Percentiles rank a stretch among this genome's conserved stretches.
Conservation (phyloP, 1,140 invertebrate genomes). For the Ylistrum balloti region DNA sequence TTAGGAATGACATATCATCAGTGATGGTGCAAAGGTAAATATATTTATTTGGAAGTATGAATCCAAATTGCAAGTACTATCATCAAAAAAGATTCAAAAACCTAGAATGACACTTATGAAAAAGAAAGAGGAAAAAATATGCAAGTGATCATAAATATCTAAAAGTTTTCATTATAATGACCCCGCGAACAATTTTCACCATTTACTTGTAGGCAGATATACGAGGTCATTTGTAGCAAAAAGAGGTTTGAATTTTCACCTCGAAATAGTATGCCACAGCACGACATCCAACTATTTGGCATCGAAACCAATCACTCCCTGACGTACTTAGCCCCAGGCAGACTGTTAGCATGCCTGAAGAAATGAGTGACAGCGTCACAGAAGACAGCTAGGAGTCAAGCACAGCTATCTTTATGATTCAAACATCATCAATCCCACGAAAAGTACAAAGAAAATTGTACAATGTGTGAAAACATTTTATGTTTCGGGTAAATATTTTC, state of each 20-base stretch:
- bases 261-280: background rate
- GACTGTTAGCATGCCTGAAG: background rate
- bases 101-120: too few relatives aligned
- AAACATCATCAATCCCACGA: background rate
- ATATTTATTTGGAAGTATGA: too few relatives aligned
- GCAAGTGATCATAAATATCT: too few relatives aligned
- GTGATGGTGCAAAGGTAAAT: too few relatives aligned
- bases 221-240: background rate
- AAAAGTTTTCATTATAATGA: too few relatives aligned
- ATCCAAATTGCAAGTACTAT: too few relatives aligned
- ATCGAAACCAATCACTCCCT: background rate
- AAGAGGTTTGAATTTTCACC: too few relatives aligned
- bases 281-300: background rate
- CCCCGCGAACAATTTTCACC: too few relatives aligned
- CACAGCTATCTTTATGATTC: background rate
- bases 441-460: background rate
- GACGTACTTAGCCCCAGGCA: background rate
- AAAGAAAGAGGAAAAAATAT: too few relatives aligned
- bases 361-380: background rate
- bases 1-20: too few relatives aligned
- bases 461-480: slow-evolving; percentile 38
- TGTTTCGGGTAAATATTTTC: background rate
- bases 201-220: background rate
- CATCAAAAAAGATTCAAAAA: too few relatives aligned
- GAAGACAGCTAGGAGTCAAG: background rate